Conservation (phyloP, 2,888 invertebrate species). For the Pegoplata infirma region DNA sequence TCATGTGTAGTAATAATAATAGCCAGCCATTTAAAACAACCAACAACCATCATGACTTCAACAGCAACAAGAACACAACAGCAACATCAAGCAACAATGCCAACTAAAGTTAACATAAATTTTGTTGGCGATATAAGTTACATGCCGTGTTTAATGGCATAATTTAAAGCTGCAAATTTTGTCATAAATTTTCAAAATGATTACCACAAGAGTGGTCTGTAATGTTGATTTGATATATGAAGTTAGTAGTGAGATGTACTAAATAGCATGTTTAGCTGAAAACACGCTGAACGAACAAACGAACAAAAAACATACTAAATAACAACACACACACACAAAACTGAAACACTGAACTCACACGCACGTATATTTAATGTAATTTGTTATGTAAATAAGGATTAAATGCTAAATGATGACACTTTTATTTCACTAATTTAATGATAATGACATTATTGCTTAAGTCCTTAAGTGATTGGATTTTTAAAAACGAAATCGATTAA, state of each 20-base stretch:
- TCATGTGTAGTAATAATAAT: slow-evolving; percentile 26
- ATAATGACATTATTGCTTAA: slow-evolving; percentile 29
- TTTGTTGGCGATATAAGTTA: slow-evolving; percentile 73
- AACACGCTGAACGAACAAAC: too few relatives aligned
- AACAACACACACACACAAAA: slow-evolving; percentile 4
- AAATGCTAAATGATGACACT: slow-evolving; percentile 52
- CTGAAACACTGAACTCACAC: slow-evolving; percentile 33
- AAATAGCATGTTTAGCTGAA: slow-evolving; percentile 47
- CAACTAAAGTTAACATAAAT: slow-evolving; percentile 59
- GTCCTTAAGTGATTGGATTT: neutral
- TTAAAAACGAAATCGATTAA: too few relatives aligned
- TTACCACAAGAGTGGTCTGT: slow-evolving; percentile 63
- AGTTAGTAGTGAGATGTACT: slow-evolving; percentile 50
- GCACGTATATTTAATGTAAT: slow-evolving; percentile 54
- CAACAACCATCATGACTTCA: slow-evolving; percentile 39
- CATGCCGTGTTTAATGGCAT: slow-evolving; percentile 77
- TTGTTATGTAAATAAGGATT: slow-evolving; percentile 59
- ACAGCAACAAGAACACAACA: slow-evolving; percentile 31
- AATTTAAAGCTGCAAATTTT: slow-evolving; percentile 77
- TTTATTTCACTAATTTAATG: slow-evolving; percentile 40
- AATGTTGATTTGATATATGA: slow-evolving; percentile 62
- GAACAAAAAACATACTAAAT: too few relatives aligned
- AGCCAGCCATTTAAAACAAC: slow-evolving; percentile 32
- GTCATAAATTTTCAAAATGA: slow-evolving; percentile 74
- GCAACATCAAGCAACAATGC: slow-evolving; percentile 13